Evolutionary conservation across 2,797 vertebrate genomes (phyloP).

Genomic region (Arrhamphus sclerolepis): DNA sequence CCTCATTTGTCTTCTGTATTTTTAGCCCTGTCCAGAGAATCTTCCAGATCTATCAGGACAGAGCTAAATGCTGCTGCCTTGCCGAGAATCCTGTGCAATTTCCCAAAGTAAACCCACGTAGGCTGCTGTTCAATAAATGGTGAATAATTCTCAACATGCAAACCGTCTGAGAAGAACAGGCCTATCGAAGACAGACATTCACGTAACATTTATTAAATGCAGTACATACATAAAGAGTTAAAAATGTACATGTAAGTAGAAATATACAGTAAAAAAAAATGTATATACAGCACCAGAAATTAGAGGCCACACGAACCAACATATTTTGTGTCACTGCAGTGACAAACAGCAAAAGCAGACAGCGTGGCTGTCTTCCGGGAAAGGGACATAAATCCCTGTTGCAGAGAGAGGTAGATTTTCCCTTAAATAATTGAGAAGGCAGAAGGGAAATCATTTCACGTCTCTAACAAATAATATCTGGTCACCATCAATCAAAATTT

Average conservation of each 20-base stretch:
- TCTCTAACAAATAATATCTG: conserved; percentile 48
- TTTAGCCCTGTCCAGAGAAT: conserved; percentile 15
- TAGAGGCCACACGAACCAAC: conserved; percentile 62
- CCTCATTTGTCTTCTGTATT: conserved; percentile 24
- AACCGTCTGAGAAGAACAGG: conserved; percentile 2
- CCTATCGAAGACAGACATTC: conserved; percentile 16
- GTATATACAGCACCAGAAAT: conserved; percentile 77
- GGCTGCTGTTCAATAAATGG: conserved; percentile 2
- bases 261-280: conserved; percentile 78
- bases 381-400: conserved; percentile 52
- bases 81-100: not conserved
- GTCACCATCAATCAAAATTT: conserved; percentile 34
- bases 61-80: not conserved
- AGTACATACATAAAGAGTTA: conserved; percentile 48
- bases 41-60: conserved; percentile 2
- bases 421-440: conserved; percentile 61
- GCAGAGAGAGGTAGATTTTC: conserved; percentile 74
- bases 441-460: conserved; percentile 61
- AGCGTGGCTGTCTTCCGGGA: conserved; percentile 47
- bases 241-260: conserved; percentile 72
- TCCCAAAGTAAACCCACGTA: not conserved
- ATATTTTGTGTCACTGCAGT: conserved; percentile 46
- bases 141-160: not conserved
- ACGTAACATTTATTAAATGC: conserved; percentile 70
- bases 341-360: conserved; percentile 60